Base-by-base conservation (phyloP, 1,140 invertebrate genomes). In the Dreissena polymorpha region DNA sequence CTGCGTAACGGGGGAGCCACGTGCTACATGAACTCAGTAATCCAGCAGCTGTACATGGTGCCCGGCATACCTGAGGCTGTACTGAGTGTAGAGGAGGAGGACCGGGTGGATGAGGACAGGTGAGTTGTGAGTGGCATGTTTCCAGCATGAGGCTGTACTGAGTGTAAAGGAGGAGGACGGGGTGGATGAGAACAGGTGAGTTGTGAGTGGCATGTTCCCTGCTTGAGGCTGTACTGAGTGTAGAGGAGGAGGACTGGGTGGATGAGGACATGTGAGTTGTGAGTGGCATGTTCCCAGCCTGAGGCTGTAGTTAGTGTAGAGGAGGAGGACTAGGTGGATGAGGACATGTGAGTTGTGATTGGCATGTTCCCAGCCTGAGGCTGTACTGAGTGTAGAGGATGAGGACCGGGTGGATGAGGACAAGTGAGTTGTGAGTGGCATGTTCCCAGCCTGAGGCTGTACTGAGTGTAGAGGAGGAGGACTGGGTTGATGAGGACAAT, bases 1-100 rank as follows among this genome's bases (percentile, higher is more conserved):
- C 85, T 93, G 73, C 91, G 92, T 85, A 93, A 93, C 89, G 93
- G 90, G 79, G 92, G 92, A n/a, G 92, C 92, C 39, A 93, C 92
- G 3, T 93, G 92, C 83, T 93, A 93, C 84, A 93, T 92, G 92
- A 93, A 93, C 83, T 91, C 91, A 53, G 90, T 93, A 5, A 84
- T 93, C 29, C 92, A 93, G 79, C 92, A 93, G 76, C 82, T 93
- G 23, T 93, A 89, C 85, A 93, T 93, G 92, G 89, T 89, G 51
- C 92, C 92, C 2, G 91, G 91, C 13, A 88, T 93, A 60, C 87
- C 91, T 13, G 91, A 93, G 68, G 85, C 87, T 68, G 87, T 93
- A 0, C 85, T 93, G 10, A 74, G 77, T 21, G 81, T 87, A 55
- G 89, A 92, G 27, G 87, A 89, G 27, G 89, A 92, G 27, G 90